These are phyloP conservation scores for Vanessa cardui DNA, from an alignment of 2,888 invertebrate species.

Conservation along the genomic window DNA sequence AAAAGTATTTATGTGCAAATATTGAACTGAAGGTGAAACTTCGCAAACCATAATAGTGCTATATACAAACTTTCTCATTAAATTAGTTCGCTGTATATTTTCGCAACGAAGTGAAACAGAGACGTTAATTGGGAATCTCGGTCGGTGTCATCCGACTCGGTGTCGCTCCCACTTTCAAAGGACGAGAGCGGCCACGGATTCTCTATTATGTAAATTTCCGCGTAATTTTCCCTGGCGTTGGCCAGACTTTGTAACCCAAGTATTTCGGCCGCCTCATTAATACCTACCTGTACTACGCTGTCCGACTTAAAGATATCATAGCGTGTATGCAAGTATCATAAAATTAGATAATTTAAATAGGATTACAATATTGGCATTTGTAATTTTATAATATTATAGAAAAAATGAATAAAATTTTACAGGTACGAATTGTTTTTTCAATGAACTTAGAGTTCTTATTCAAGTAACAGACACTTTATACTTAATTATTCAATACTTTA, in stretches of 20 bases:
- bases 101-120: constrained; percentile 69
- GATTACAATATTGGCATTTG: background rate
- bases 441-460: no score
- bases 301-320: constrained; percentile 48
- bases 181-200: constrained; percentile 77
- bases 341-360: background rate
- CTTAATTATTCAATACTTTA: no score
- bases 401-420: background rate
- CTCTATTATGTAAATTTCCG: constrained; percentile 81
- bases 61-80: constrained; percentile 11
- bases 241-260: constrained; percentile 76
- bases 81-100: constrained; percentile 59
- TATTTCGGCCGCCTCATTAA: constrained; percentile 58
- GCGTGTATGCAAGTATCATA: constrained; percentile 42
- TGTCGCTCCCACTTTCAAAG: constrained; percentile 74
- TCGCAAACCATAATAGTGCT: background rate
- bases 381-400: constrained; percentile 1
- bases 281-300: constrained; percentile 63
- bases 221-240: constrained; percentile 77
- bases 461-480: no score
- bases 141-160: constrained; percentile 73
- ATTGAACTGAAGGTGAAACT: no score
- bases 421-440: no score
- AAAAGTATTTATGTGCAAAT: no score
- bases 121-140: constrained; percentile 77